Percentiles rank a stretch among this genome's conserved stretches.
Evolutionary conservation across 2,113 vertebrate genomes (phyloP).

Genomic region (Suricata suricatta): DNA sequence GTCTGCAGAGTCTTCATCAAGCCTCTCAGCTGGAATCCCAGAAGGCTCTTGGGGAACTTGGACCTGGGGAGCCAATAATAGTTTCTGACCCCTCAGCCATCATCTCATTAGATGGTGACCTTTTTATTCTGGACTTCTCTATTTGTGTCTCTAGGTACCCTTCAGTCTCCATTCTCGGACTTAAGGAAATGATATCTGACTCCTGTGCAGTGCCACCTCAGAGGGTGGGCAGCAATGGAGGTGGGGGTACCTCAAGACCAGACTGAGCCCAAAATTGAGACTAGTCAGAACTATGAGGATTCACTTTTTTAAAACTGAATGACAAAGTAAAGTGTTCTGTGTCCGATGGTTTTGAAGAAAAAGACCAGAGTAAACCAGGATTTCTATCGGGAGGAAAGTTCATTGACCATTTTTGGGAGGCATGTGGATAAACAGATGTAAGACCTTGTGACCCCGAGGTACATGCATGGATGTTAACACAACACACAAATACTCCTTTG

Average conservation of each 20-base stretch:
- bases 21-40: neutral
- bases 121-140: neutral
- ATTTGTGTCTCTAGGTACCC: neutral
- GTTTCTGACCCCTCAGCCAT: neutral
- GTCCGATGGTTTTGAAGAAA: too few species aligned
- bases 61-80: neutral
- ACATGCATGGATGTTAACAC: too few species aligned
- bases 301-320: too few species aligned
- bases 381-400: too few species aligned
- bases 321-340: too few species aligned
- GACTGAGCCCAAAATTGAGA: too few species aligned
- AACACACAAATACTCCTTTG: too few species aligned
- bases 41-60: neutral
- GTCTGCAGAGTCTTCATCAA: neutral
- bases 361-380: too few species aligned
- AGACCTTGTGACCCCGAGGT: too few species aligned
- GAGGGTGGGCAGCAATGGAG: neutral
- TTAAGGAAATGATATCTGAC: neutral
- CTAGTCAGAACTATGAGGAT: too few species aligned
- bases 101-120: neutral
- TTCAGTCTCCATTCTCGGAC: conserved; percentile 27
- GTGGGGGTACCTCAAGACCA: rapidly evolving
- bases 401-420: too few species aligned
- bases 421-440: too few species aligned
- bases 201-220: neutral